These are phyloP conservation scores for Sipha maydis DNA, from an alignment of 2,888 invertebrate species.

Conservation along the genomic window DNA sequence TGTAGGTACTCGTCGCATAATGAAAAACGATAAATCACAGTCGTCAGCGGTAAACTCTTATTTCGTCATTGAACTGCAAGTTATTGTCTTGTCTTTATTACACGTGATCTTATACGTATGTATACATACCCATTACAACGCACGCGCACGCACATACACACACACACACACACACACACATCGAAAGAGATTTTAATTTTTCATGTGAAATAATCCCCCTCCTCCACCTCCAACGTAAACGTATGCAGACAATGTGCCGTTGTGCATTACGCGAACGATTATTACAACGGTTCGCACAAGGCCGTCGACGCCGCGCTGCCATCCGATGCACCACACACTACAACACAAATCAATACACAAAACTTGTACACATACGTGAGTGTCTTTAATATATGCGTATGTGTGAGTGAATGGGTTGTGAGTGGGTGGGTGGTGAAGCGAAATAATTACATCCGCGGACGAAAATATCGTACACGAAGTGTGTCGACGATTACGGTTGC, in stretches of 20 bases:
- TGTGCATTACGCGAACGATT: conserved; percentile 28
- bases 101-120: too few species aligned
- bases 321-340: conserved; percentile 16
- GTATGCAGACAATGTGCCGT: background rate
- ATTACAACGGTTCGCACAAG: conserved; percentile 30
- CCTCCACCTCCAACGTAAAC: background rate
- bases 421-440: background rate
- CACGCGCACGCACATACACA: background rate
- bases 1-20: background rate
- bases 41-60: background rate
- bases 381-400: background rate
- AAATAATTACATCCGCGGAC: conserved; percentile 25
- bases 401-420: background rate
- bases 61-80: background rate
- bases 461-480: background rate
- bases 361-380: background rate
- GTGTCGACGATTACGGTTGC: background rate
- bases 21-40: conserved; percentile 13
- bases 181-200: background rate
- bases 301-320: conserved; percentile 19
- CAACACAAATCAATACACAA: conserved; percentile 37
- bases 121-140: background rate
- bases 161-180: too few species aligned
- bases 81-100: background rate
- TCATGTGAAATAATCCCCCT: background rate